phyloP scores from a whole-genome alignment of 2,888 invertebrate genomes.

The Caenorhabditis sulstoni region DNA sequence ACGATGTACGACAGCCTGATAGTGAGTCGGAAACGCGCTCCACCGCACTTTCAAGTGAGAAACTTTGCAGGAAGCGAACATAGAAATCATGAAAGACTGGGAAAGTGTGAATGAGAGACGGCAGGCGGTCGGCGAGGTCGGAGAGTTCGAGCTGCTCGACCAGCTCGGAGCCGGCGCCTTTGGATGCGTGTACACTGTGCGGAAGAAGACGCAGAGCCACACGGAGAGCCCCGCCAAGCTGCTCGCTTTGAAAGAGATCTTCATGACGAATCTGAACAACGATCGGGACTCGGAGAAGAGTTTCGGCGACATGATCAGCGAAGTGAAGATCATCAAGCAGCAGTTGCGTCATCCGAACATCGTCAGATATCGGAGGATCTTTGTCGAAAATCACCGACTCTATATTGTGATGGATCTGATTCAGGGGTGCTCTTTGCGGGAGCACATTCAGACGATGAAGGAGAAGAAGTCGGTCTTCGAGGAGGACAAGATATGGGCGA shows the following conservation, averaged over 20 bases:
- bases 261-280: constrained; percentile 64
- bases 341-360: constrained; percentile 82
- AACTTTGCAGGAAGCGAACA: constrained; percentile 45
- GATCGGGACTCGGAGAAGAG: constrained; percentile 79
- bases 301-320: constrained; percentile 82
- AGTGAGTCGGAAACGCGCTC: constrained; percentile 35
- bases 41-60: not conserved
- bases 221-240: constrained; percentile 56
- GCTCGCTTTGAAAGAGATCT: constrained; percentile 82
- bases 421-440: constrained; percentile 81
- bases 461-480: constrained; percentile 81
- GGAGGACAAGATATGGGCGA: constrained; percentile 82
- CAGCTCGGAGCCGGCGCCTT: constrained; percentile 82
- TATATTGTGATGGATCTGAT: constrained; percentile 83
- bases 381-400: constrained; percentile 81
- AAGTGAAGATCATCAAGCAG: constrained; percentile 82
- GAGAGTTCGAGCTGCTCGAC: constrained; percentile 82
- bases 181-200: constrained; percentile 82
- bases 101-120: constrained; percentile 63
- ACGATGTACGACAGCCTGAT: constrained; percentile 59
- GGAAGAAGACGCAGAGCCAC: constrained; percentile 75
- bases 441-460: constrained; percentile 82
- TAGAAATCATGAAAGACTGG: constrained; percentile 57
- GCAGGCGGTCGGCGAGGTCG: constrained; percentile 79
- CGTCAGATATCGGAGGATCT: constrained; percentile 82